A percentile compares a stretch with the other conserved stretches of the same genome.
phyloP scores from a whole-genome alignment of 2,797 vertebrate genomes.

The Morelia viridis region DNA sequence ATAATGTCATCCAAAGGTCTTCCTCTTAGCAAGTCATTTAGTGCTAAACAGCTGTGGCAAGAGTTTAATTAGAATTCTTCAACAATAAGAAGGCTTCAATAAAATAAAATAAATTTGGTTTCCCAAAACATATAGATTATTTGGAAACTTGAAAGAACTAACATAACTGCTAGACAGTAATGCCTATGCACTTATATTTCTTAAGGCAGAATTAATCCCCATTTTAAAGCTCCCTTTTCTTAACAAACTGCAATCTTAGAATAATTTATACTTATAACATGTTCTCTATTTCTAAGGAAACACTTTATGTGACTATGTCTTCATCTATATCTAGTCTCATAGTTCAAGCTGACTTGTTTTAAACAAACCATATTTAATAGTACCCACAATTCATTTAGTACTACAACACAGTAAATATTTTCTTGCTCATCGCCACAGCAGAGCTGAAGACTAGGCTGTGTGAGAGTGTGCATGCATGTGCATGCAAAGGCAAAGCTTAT shows the following conservation, averaged over 20 bases:
- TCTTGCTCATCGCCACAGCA: background rate
- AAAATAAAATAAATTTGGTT: background rate
- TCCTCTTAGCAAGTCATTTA: conserved; percentile 92
- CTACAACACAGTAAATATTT: background rate
- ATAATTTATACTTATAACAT: background rate
- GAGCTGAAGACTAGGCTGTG: background rate
- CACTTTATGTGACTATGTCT: background rate
- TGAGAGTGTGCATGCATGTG: background rate
- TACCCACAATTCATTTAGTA: background rate
- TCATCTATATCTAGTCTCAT: background rate
- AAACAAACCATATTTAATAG: background rate
- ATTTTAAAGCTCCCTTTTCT: background rate
- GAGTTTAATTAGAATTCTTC: conserved; percentile 27
- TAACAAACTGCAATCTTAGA: background rate
- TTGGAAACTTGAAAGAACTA: background rate
- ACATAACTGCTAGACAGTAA: background rate
- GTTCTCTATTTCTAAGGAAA: background rate
- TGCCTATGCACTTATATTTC: background rate
- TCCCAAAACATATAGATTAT: background rate
- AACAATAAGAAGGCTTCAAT: background rate
- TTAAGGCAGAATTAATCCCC: background rate
- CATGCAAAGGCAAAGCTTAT: background rate
- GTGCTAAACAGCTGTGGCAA: conserved; percentile 87
- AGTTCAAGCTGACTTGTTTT: background rate
- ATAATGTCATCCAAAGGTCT: conserved; percentile 90